Conservation (phyloP, 2,888 invertebrate species). For the Hypomecis punctinalis region DNA sequence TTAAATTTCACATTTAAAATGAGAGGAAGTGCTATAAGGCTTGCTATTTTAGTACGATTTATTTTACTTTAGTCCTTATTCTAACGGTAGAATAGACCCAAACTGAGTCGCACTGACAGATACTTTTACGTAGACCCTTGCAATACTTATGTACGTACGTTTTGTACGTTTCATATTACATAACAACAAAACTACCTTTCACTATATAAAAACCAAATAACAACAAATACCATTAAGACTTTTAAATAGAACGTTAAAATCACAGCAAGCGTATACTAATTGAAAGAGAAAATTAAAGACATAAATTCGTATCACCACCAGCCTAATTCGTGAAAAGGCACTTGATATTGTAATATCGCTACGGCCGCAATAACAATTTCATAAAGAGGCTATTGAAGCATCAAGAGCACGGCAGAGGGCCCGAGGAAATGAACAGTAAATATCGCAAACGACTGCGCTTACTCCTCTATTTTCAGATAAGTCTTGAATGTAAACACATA, state of each 20-base stretch:
- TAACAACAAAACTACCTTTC: too few species aligned
- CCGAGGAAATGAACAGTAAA: conserved; percentile 47
- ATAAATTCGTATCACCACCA: conserved; percentile 17
- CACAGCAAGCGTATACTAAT: conserved; percentile 7
- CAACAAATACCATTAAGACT: neutral
- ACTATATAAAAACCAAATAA: neutral
- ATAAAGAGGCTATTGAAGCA: conserved; percentile 33
- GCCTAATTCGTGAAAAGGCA: conserved; percentile 23
- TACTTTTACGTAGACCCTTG: too few species aligned
- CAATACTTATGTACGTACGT: too few species aligned
- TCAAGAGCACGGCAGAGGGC: conserved; percentile 19
- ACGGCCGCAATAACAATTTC: conserved; percentile 33
- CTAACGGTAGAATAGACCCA: too few species aligned
- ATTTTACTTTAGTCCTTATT: too few species aligned
- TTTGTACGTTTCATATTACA: neutral
- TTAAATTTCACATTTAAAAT: too few species aligned
- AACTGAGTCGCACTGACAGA: too few species aligned
- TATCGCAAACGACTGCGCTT: conserved; percentile 45
- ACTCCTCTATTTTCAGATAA: conserved; percentile 51
- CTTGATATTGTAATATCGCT: conserved; percentile 29
- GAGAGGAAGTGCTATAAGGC: too few species aligned
- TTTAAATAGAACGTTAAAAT: neutral
- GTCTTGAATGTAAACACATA: conserved; percentile 53
- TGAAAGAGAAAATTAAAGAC: conserved; percentile 10
- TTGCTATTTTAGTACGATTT: too few species aligned